Evolutionary conservation across 2,888 invertebrate species (phyloP).

Genomic region (Drosophila kambysellisi): DNA sequence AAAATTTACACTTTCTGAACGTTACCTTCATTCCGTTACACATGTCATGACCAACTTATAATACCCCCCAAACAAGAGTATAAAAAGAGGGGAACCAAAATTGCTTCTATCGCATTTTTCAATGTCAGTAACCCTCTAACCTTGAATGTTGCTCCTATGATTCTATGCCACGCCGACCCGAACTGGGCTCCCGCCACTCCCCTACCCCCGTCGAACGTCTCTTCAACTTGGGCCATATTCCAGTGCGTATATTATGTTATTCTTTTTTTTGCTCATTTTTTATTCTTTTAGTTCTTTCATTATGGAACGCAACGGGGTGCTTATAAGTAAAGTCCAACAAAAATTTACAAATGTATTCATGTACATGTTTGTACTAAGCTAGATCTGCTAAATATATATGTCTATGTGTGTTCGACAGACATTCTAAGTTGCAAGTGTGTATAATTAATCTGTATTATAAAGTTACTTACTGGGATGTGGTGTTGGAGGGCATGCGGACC

Average conservation of each 20-base stretch:
- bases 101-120: conserved; percentile 76
- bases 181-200: neutral
- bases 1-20: neutral
- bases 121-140: conserved; percentile 84
- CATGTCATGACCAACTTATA: neutral
- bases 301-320: conserved; percentile 65
- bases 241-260: conserved; percentile 29
- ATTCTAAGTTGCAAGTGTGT: conserved; percentile 44
- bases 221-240: conserved; percentile 14
- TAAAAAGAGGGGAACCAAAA: conserved; percentile 24
- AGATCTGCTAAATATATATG: neutral
- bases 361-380: neutral
- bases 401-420: conserved; percentile 17
- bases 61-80: neutral
- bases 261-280: neutral
- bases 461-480: neutral
- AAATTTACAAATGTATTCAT: neutral
- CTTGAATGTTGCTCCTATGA: conserved; percentile 81
- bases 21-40: neutral
- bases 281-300: conserved; percentile 47
- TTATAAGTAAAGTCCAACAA: conserved; percentile 17
- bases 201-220: neutral
- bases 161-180: conserved; percentile 33
- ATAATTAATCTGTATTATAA: conserved; percentile 44
- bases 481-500: neutral